phyloP scores from a whole-genome alignment of 2,888 invertebrate species.

The Drosophila longiperda region DNA sequence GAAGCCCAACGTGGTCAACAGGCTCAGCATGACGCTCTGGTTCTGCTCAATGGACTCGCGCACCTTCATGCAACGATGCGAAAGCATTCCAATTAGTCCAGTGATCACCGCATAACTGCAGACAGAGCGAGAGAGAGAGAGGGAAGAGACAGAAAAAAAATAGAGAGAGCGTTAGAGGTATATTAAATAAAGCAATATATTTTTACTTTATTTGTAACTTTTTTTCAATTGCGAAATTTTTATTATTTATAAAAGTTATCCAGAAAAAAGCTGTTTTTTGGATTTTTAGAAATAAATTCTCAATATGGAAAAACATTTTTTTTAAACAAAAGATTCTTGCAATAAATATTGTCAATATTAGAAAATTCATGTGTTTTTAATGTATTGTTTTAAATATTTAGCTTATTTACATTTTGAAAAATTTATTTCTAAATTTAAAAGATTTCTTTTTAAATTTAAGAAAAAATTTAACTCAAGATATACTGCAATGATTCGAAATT shows the following conservation, averaged over 20 bases:
- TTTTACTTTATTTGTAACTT: no score
- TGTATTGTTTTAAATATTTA: no score
- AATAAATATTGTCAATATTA: background rate
- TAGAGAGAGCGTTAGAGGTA: no score
- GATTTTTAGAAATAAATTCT: background rate
- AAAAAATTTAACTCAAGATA: background rate
- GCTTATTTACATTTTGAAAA: no score
- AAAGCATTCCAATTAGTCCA: conserved; percentile 92
- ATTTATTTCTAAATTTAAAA: background rate
- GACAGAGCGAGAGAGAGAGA: conserved; percentile 8
- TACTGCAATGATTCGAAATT: background rate
- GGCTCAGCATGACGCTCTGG: conserved; percentile 84
- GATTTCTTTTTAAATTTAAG: background rate
- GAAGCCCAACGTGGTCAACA: conserved; percentile 84
- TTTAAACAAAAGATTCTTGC: background rate
- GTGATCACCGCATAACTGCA: conserved; percentile 91
- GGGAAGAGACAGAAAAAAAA: background rate
- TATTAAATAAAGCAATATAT: no score
- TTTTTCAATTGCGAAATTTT: background rate
- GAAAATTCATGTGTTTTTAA: background rate
- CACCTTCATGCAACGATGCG: conserved; percentile 89
- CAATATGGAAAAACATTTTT: background rate
- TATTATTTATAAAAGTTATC: no score
- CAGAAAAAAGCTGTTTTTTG: no score
- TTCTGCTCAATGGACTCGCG: conserved; percentile 87